Evolutionary conservation across 37 sponge, comb jelly and placozoan species (phyloP).

Genomic region (Agelas oroides): DNA sequence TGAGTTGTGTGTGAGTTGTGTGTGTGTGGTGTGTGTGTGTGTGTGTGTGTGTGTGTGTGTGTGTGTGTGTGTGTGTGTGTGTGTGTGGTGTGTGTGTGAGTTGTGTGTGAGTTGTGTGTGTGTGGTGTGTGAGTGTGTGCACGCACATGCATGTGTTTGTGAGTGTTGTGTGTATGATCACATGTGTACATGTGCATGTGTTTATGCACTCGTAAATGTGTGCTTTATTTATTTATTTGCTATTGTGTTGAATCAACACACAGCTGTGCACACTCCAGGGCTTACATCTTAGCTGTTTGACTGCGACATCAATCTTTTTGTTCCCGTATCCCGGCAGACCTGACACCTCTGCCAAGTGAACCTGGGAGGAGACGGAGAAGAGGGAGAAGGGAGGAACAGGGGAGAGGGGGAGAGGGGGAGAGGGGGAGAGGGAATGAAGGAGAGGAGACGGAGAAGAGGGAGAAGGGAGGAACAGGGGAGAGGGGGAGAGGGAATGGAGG

Average conservation of each 20-base stretch:
- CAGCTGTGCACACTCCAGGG: no score
- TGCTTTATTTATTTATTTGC: no score
- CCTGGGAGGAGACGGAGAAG: slow-evolving; percentile 27
- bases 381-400: neutral
- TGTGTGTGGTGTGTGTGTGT: neutral
- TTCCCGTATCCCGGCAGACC: slow-evolving; percentile 52
- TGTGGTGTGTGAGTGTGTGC: neutral
- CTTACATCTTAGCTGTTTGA: slow-evolving; percentile 86
- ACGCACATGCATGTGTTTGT: neutral
- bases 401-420: neutral
- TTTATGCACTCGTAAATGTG: no score
- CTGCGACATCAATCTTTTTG: slow-evolving; percentile 63
- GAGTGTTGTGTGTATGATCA: neutral
- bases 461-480: no score
- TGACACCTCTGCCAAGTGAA: slow-evolving; percentile 49
- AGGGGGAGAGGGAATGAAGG: neutral
- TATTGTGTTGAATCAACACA: no score
- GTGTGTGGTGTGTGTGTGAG: no score
- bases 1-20: neutral
- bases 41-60: neutral
- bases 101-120: no score
- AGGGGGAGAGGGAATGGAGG: no score
- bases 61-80: slow-evolving; percentile 6
- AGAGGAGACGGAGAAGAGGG: neutral
- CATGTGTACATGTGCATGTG: no score